These are phyloP conservation scores for Lochmaea crataegi DNA, from an alignment of 2,888 invertebrate species.

Conservation along the genomic window DNA sequence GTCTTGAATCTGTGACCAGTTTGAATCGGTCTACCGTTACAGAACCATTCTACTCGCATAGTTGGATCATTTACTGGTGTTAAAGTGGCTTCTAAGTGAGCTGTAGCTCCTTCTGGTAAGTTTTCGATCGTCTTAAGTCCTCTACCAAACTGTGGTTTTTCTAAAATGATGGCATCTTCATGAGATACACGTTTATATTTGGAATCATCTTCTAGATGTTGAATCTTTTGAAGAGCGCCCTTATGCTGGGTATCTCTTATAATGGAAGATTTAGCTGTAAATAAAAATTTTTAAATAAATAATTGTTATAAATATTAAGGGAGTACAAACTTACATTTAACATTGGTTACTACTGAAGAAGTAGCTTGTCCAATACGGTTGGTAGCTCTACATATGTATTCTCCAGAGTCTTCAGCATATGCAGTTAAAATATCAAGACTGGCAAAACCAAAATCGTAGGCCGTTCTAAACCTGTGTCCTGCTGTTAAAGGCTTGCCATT, in stretches of 20 bases:
- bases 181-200: conserved; percentile 77
- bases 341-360: conserved; percentile 83
- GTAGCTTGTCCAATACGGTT: conserved; percentile 87
- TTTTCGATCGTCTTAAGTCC: conserved; percentile 87
- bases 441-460: conserved; percentile 97
- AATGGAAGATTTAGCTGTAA: conserved; percentile 82
- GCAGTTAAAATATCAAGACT: conserved; percentile 95
- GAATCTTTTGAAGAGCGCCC: conserved; percentile 91
- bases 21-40: conserved; percentile 92
- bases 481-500: conserved; percentile 90
- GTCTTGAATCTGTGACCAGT: conserved; percentile 96
- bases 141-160: conserved; percentile 90
- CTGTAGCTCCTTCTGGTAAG: conserved; percentile 86
- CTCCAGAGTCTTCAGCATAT: conserved; percentile 93
- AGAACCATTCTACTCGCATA: conserved; percentile 98
- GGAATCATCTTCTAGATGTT: conserved; percentile 88
- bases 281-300: conserved; percentile 28
- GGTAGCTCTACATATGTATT: conserved; percentile 88
- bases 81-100: conserved; percentile 93
- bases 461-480: conserved; percentile 92
- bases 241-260: conserved; percentile 93
- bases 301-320: conserved; percentile 14
- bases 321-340: conserved; percentile 76
- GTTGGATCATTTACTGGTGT: conserved; percentile 98
- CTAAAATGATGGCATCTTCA: conserved; percentile 81